Evolutionary conservation across 2,888 invertebrate genomes (phyloP).

Genomic region (Ethmia dodecea): DNA sequence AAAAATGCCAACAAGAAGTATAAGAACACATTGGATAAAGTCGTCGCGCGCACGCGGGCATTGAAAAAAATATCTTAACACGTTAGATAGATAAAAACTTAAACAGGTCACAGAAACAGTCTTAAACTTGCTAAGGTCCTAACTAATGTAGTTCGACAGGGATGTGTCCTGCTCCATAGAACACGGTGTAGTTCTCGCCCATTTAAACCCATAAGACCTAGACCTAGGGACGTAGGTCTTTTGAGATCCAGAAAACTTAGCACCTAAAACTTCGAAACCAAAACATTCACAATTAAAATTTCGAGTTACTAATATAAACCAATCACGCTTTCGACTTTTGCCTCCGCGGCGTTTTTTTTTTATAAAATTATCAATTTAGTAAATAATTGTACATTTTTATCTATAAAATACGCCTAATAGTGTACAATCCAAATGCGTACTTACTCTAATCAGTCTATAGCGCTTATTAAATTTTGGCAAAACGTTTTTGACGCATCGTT

Average conservation of each 20-base stretch:
- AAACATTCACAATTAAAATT: conserved; percentile 47
- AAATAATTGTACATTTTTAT: conserved; percentile 69
- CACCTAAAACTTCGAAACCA: conserved; percentile 51
- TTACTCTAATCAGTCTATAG: conserved; percentile 78
- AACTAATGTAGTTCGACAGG: conserved; percentile 73
- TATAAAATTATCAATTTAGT: conserved; percentile 64
- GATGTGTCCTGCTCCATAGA: conserved; percentile 75
- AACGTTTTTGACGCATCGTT: conserved; percentile 32
- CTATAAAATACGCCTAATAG: conserved; percentile 75
- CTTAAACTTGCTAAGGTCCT: conserved; percentile 76
- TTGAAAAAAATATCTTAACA: conserved; percentile 51
- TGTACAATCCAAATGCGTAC: conserved; percentile 71
- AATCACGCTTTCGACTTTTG: conserved; percentile 54
- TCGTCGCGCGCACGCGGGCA: conserved; percentile 37
- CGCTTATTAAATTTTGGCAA: conserved; percentile 74
- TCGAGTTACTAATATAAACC: conserved; percentile 40
- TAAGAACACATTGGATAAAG: conserved; percentile 74
- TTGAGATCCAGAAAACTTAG: conserved; percentile 66
- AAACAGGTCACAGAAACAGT: conserved; percentile 79
- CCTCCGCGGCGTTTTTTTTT: conserved; percentile 38
- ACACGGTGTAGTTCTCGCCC: conserved; percentile 66
- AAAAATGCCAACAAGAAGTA: conserved; percentile 77
- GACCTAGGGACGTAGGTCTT: no score
- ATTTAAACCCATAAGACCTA: conserved; percentile 37
- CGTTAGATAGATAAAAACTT: conserved; percentile 71